Percentiles rank a stretch among this genome's conserved stretches.
Evolutionary conservation across 1,140 invertebrate species (phyloP).

Genomic region (Epicauta chinensis): DNA sequence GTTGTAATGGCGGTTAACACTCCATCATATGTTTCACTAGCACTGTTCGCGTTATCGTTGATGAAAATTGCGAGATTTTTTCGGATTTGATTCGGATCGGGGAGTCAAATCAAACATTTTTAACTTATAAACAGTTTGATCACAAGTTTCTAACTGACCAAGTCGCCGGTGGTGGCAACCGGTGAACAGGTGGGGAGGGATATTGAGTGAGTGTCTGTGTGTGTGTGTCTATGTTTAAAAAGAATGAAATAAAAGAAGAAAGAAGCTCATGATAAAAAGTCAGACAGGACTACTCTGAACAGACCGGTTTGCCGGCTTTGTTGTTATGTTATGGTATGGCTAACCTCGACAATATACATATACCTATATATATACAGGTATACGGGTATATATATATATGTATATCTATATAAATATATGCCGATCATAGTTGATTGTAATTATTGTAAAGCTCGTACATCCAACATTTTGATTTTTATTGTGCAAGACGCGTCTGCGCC

Average conservation of each 20-base stretch:
- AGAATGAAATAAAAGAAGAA: slow-evolving; percentile 36
- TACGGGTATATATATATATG: too few relatives aligned
- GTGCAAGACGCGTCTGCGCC: too few relatives aligned
- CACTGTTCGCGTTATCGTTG: too few relatives aligned
- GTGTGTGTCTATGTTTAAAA: background rate
- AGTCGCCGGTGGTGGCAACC: slow-evolving; percentile 9
- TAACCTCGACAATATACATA: slow-evolving; percentile 16
- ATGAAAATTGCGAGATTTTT: too few relatives aligned
- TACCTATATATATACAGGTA: too few relatives aligned
- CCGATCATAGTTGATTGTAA: slow-evolving; percentile 26
- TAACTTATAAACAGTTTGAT: background rate
- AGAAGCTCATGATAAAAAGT: slow-evolving; percentile 33
- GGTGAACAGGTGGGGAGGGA: slow-evolving; percentile 15
- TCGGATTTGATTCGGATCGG: too few relatives aligned
- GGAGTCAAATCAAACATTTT: background rate
- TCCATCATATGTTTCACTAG: too few relatives aligned
- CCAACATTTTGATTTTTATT: too few relatives aligned
- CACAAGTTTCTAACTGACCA: slow-evolving; percentile 18
- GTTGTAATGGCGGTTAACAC: too few relatives aligned
- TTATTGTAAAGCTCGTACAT: slow-evolving; percentile 2
- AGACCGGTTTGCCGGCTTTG: slow-evolving; percentile 23
- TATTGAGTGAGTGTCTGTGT: background rate
- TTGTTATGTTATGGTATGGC: slow-evolving; percentile 2
- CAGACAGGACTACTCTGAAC: slow-evolving; percentile 20
- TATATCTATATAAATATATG: too few relatives aligned